Evolutionary conservation across 2,113 vertebrate species (phyloP), one percentile per base, ranked within the genome.

Genomic region (Rhinichthys klamathensis): DNA sequence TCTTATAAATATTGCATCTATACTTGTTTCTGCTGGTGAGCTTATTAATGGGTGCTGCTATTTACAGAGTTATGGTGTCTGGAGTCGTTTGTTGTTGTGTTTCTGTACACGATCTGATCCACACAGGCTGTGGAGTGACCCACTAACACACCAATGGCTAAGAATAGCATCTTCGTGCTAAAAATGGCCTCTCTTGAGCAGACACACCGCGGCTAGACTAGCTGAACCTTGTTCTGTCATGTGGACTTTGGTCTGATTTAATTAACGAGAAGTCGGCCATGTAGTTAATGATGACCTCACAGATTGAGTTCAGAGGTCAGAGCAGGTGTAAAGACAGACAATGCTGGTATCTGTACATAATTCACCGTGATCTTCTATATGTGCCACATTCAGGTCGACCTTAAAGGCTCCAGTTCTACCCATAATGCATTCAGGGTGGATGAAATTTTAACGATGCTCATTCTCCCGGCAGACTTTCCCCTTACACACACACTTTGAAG

Each of bases 141-240:
- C 65, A 83, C 72, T 83, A 77, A 84, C 83, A 77, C 83, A 77
- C 73, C 73, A 63, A 77, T 35, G 61, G 41, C 83, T 84, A 35
- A 83, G 80, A 86, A 82, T 83, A 83, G 61, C 35, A 44, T 10
- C 46, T 27, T 25, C 38, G 18, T 77, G 25, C 80, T 82, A 67
- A 51, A 82, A 69, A 54, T 9, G 3, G 16, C 15, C n/a, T 61
- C 32, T 44, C 77, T 46, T n/a, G 6, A 4, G 16, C 23, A 44
- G 58, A 46, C 9, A 15, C 44, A 35, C 27, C 1, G 1, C 11
- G 80, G 80, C 63, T 49, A 81, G 79, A 81, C 79, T 69, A 54
- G 38, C 58, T 65, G 63, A 82, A 69, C 41, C 63, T 51, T 69
- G 60, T 82, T 69, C 80, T 67, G 41, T 82, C 80, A 69, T 21